Percentiles rank a stretch among this genome's conserved stretches.
phyloP scores from a whole-genome alignment of 2,797 vertebrate species.

The Sebastes miniatus region DNA sequence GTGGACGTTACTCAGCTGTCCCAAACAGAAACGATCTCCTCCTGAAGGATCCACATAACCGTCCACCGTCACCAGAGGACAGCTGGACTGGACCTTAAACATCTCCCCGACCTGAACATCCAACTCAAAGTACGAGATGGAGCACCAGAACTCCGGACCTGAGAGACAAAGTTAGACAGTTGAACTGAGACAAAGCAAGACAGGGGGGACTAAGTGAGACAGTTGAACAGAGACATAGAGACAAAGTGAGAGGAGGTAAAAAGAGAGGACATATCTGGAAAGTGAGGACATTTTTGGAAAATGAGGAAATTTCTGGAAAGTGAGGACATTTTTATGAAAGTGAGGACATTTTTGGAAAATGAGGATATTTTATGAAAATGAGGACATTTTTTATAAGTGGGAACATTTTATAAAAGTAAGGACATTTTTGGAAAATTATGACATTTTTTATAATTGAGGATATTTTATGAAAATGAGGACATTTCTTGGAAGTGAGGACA shows the following conservation, averaged over 20 bases:
- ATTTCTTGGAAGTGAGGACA: neutral
- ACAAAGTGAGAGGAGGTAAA: neutral
- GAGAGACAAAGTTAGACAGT: neutral
- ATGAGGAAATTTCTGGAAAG: too few species aligned
- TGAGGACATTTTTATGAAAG: too few species aligned
- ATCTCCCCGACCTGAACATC: slow-evolving; percentile 80
- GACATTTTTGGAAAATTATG: neutral
- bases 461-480: neutral
- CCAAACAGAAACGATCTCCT: slow-evolving; percentile 80
- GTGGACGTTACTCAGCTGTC: slow-evolving; percentile 82
- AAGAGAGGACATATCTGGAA: neutral
- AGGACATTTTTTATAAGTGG: neutral
- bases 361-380: neutral
- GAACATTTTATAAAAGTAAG: too few species aligned
- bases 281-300: neutral
- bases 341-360: too few species aligned
- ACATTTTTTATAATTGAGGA: neutral
- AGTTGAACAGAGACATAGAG: too few species aligned
- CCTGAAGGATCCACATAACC: slow-evolving; percentile 81
- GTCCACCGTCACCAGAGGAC: slow-evolving; percentile 76
- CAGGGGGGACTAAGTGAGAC: too few species aligned
- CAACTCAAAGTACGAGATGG: slow-evolving; percentile 81
- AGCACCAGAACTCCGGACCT: slow-evolving; percentile 85
- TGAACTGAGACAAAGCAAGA: too few species aligned
- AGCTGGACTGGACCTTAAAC: slow-evolving; percentile 79